Percentiles rank a stretch among this genome's conserved stretches.
Evolutionary conservation across 2,888 invertebrate genomes (phyloP).

Genomic region (Tanypteryx hageni): DNA sequence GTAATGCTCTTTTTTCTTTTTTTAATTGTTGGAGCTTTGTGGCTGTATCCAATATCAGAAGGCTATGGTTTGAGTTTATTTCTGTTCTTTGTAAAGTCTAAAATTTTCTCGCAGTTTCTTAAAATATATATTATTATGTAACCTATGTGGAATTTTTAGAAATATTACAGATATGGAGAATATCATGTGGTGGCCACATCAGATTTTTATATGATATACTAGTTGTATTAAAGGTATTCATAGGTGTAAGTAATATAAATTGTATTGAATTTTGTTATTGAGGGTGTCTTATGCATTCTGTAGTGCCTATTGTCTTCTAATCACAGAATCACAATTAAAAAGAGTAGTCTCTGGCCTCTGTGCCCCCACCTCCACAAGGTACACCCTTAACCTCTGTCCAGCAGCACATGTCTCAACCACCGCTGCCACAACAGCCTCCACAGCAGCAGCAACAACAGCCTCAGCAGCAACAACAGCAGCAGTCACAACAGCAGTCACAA

Average conservation of each 20-base stretch:
- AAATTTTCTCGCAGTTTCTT: no score
- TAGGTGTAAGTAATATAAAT: neutral
- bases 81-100: no score
- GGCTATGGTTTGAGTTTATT: no score
- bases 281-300: neutral
- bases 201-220: no score
- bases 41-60: no score
- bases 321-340: conserved; percentile 12
- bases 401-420: conserved; percentile 69
- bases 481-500: conserved; percentile 73
- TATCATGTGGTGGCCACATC: no score
- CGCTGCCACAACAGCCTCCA: conserved; percentile 67
- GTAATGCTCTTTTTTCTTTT: no score
- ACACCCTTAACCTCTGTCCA: conserved; percentile 70
- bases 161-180: no score
- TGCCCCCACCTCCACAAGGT: conserved; percentile 67
- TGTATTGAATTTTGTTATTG: neutral
- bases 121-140: no score
- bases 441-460: conserved; percentile 67
- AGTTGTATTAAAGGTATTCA: no score
- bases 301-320: neutral
- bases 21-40: no score
- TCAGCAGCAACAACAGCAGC: conserved; percentile 71
- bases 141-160: no score
- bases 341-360: conserved; percentile 52